phyloP scores from a whole-genome alignment of 1,140 invertebrate species.

The Heliconius hermathena region DNA sequence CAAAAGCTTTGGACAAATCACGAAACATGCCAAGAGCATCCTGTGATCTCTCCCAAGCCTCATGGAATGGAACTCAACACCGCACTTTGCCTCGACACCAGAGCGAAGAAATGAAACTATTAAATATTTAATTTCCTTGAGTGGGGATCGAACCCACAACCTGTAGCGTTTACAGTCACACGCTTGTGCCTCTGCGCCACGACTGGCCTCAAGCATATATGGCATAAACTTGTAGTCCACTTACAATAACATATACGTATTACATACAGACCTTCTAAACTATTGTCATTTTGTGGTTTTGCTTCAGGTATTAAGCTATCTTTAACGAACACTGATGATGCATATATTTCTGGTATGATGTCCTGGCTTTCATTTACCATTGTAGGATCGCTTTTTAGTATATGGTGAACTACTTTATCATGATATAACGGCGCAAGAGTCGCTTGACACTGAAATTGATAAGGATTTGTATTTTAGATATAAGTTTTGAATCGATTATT shows the following conservation, averaged over 20 bases:
- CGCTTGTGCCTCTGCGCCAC: too few species aligned
- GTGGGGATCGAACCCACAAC: too few species aligned
- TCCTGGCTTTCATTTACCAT: slow-evolving; percentile 12
- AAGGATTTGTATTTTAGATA: neutral
- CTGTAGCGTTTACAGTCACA: too few species aligned
- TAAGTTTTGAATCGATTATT: too few species aligned
- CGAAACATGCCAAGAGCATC: too few species aligned
- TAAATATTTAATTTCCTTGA: too few species aligned
- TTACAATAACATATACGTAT: neutral
- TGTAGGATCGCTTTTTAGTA: slow-evolving; percentile 35
- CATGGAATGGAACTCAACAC: too few species aligned
- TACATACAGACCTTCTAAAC: neutral
- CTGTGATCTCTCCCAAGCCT: too few species aligned
- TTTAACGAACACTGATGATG: slow-evolving; percentile 7
- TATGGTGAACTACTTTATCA: slow-evolving; percentile 51
- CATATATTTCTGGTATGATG: neutral
- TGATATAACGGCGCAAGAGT: slow-evolving; percentile 69
- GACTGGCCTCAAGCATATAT: too few species aligned
- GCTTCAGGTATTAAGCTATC: slow-evolving; percentile 28
- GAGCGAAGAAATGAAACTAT: too few species aligned
- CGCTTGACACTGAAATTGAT: slow-evolving; percentile 66
- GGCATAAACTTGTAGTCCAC: neutral
- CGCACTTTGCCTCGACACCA: too few species aligned
- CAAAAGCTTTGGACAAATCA: too few species aligned
- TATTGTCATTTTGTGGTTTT: slow-evolving; percentile 33